Conservation (phyloP, 2,888 invertebrate species). For the Himalopsyche japonica region DNA sequence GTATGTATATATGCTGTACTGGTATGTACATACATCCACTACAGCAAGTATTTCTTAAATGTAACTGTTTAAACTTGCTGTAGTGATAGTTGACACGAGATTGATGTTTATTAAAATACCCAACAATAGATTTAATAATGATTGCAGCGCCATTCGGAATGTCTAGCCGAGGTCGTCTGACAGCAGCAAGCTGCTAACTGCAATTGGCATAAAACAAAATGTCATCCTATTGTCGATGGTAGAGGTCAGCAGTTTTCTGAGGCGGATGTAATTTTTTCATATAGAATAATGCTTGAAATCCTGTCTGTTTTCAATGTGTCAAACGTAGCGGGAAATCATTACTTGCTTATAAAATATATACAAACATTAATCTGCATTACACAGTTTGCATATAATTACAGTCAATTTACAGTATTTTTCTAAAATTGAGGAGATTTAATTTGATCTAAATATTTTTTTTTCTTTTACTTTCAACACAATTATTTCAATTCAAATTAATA, state of each 20-base stretch:
- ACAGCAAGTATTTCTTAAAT: not conserved
- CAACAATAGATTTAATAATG: not conserved
- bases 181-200: not conserved
- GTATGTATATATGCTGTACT: too few species aligned
- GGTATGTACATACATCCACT: not conserved
- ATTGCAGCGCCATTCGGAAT: not conserved
- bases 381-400: too few species aligned
- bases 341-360: not conserved
- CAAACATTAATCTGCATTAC: too few species aligned
- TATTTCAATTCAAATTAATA: too few species aligned
- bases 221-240: not conserved
- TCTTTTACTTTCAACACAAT: too few species aligned
- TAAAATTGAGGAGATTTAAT: too few species aligned
- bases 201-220: constrained; percentile 1
- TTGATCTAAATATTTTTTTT: too few species aligned
- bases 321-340: not conserved
- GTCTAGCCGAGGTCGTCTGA: not conserved
- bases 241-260: not conserved
- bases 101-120: not conserved
- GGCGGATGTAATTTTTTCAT: not conserved
- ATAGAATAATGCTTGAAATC: not conserved
- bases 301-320: not conserved
- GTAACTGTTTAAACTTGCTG: not conserved
- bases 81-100: not conserved
- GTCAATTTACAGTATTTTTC: too few species aligned